Conservation (phyloP, 2,797 vertebrate species). For the Thunnus albacares region DNA sequence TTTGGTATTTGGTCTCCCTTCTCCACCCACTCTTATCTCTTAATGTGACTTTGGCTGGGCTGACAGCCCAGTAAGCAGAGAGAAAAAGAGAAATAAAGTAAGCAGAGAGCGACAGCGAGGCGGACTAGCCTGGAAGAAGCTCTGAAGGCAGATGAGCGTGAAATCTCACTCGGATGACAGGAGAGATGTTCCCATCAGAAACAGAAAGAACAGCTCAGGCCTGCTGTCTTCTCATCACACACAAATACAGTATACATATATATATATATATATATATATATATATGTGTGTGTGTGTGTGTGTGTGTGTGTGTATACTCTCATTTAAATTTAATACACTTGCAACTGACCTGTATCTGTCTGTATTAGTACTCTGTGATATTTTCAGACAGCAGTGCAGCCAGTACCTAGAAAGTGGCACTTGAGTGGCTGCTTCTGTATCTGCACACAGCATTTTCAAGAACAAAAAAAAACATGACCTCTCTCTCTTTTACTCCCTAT, state of each 20-base stretch:
- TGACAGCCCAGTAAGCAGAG: constrained; percentile 78
- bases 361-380: constrained; percentile 3
- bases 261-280: neutral
- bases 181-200: constrained; percentile 74
- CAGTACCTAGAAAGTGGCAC: neutral
- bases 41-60: constrained; percentile 82
- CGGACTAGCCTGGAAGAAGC: constrained; percentile 63
- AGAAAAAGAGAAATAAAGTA: constrained; percentile 71
- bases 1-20: constrained; percentile 81
- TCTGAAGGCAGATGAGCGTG: constrained; percentile 72
- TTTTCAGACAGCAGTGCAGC: constrained; percentile 19
- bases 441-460: neutral
- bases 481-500: neutral
- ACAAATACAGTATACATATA: constrained; percentile 15
- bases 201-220: constrained; percentile 57
- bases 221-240: constrained; percentile 47
- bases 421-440: constrained; percentile 7
- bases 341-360: constrained; percentile 32
- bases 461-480: constrained; percentile 15
- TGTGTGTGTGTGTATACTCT: neutral
- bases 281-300: no score
- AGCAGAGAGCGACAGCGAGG: constrained; percentile 66
- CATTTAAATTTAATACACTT: constrained; percentile 42
- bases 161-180: constrained; percentile 75
- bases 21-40: constrained; percentile 82